Evolutionary conservation across 92 coral and sea anemone species (phyloP), one percentile per base, ranked within the genome.

Genomic region (Palythoa grandiflora): DNA sequence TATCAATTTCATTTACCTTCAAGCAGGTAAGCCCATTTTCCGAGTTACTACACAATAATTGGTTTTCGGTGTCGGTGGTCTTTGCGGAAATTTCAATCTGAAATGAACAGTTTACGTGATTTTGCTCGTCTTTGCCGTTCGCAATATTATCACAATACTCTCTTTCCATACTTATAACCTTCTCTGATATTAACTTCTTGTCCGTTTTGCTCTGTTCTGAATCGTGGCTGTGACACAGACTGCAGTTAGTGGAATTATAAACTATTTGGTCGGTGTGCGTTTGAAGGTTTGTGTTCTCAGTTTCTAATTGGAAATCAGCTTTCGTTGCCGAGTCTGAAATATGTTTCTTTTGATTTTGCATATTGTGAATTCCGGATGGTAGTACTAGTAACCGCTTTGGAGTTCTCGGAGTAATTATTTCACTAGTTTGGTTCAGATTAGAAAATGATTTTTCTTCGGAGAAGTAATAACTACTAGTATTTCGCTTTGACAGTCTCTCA

Each of bases 281-380:
- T 54, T 44, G 2, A 54, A n/a, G 15, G 36, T 78, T 37, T 53
- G 6, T 50, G 10, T 16, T 60, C 55, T 37, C 16, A 39, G 15
- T 53, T 57, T 57, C 53, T 48, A 6, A 21, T 57, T 57, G 83
- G 59, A 50, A 54, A 63, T 35, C 83, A 57, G 70, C 68, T 35
- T 78, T 48, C 70, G 71, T 54, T 78, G 37, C 38, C 35, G 68
- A 13, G 36, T 57, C 38, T 57, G 48, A 55, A 37, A 78, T 44
- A 44, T 44, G 50, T 48, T 78, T 63, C 37, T 54, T 12, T 55
- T 7, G 50, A 38, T 78, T 60, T 78, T 78, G 38, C 6, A 15
- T 57, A 3, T 13, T 53, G 50, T 78, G 47, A 37, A 5, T 73
- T 73, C 17, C 78, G 16, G 17, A 2, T 17, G 40, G 13, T 73